Conservation (phyloP, 2,888 invertebrate genomes). For the Argyra leucocephala region DNA sequence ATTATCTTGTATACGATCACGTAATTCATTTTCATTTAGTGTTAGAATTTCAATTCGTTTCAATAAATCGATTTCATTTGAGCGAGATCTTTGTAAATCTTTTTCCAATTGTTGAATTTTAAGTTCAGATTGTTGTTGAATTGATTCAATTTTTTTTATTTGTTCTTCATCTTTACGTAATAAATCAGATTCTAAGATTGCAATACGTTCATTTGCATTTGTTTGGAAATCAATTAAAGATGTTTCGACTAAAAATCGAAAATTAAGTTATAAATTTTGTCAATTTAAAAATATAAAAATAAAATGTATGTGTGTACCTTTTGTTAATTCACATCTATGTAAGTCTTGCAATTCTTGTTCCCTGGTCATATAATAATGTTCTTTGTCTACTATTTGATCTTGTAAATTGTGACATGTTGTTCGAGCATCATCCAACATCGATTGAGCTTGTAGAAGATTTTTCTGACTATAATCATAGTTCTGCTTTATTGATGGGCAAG, state of each 20-base stretch:
- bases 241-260: constrained; percentile 47
- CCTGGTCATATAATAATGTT: constrained; percentile 32
- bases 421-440: constrained; percentile 34
- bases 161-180: constrained; percentile 32
- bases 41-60: constrained; percentile 31
- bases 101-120: constrained; percentile 34
- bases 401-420: constrained; percentile 35
- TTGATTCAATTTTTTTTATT: constrained; percentile 31
- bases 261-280: no score
- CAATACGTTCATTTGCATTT: constrained; percentile 34
- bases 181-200: constrained; percentile 33
- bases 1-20: constrained; percentile 30
- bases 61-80: constrained; percentile 34
- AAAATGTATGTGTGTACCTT: constrained; percentile 34
- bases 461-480: constrained; percentile 30
- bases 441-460: constrained; percentile 32
- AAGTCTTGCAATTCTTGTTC: constrained; percentile 36
- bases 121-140: constrained; percentile 31
- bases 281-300: neutral
- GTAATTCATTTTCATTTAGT: constrained; percentile 32
- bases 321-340: constrained; percentile 38
- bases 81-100: constrained; percentile 42
- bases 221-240: constrained; percentile 43
- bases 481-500: constrained; percentile 33
- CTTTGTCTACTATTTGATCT: constrained; percentile 37